A percentile compares a stretch with the other conserved stretches of the same genome.
Conservation (phyloP, 2,113 vertebrate species). For the Clarias macrocephalus region DNA sequence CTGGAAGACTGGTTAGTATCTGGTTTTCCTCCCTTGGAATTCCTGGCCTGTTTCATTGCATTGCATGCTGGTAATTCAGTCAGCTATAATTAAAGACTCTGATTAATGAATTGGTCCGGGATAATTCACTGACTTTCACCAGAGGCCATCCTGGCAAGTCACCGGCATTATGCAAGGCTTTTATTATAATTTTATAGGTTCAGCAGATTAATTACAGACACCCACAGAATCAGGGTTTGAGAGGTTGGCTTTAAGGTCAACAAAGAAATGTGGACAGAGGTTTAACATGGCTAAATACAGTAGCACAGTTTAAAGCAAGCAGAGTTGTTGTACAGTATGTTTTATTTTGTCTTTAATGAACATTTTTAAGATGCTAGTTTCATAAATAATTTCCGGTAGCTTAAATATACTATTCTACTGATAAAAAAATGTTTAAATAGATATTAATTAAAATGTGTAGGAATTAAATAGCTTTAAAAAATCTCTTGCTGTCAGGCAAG, state of each 20-base stretch:
- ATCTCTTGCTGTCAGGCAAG: neutral
- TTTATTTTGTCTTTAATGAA: constrained; percentile 44
- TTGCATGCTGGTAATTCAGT: constrained; percentile 42
- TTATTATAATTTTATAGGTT: constrained; percentile 5
- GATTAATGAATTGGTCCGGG: constrained; percentile 64
- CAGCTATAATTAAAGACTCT: constrained; percentile 56
- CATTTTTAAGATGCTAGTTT: constrained; percentile 32
- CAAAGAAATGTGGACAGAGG: constrained; percentile 53
- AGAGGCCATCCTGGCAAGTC: constrained; percentile 47
- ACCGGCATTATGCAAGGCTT: constrained; percentile 27
- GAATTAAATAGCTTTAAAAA: neutral
- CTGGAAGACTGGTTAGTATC: constrained; percentile 57
- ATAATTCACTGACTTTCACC: constrained; percentile 56
- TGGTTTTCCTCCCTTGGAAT: constrained; percentile 50
- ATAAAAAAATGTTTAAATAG: neutral
- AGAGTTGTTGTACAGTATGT: constrained; percentile 23
- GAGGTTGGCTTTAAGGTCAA: constrained; percentile 41
- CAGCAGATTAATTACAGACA: constrained; percentile 26
- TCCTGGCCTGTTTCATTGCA: constrained; percentile 34
- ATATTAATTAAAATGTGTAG: neutral
- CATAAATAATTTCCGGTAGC: neutral
- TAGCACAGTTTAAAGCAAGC: constrained; percentile 53
- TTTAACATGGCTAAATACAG: constrained; percentile 53
- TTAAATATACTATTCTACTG: neutral
- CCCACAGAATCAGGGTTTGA: constrained; percentile 14